Evolutionary conservation across 1,140 invertebrate genomes (phyloP), one percentile per base, ranked within the genome.

Genomic region (Hyphantria cunea): DNA sequence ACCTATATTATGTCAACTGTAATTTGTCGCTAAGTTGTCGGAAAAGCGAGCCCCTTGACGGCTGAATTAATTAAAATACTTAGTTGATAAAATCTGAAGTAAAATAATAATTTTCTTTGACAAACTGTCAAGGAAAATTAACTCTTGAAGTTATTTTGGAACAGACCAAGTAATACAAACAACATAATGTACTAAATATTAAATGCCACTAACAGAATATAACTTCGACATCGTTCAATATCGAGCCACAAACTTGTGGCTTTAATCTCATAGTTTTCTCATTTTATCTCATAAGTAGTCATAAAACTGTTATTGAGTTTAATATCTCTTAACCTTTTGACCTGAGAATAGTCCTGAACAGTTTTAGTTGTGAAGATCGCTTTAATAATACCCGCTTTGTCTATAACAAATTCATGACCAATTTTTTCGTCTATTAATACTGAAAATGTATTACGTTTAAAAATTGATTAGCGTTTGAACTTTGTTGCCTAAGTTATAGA

Each of bases 301-400:
- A 14, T 66, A 60, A 66, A 66, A 60, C 56, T 60, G 64, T 66
- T 66, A 54, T 66, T 59, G 13, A 54, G 42, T 44, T 51, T 51
- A 42, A 59, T 65, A 59, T 66, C 50, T n/a, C 17, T 47, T 60
- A 41, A 60, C 55, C 64, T 66, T 60, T 32, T 17, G 37, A 66
- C 55, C 50, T 32, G 11, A 9, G 56, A 56, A 53, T 64, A 25
- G 63, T 60, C 53, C 52, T 34, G 47, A 60, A 44, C 48, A 4
- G 48, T 59, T 50, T 60, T 17, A 33, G 56, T 12, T 34, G 17
- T 49, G 2, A 11, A 44, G 8, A 32, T 17, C 5, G 50, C 11
- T 41, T 17, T 12, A 31, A 12, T 7, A 17, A 44, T 54, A 45
- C 9, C 12, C 7, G 7, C 8, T 9, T n/a, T 13, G 14, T 17